A percentile compares a stretch with the other conserved stretches of the same genome.
Conservation (phyloP, 2,888 invertebrate genomes). For the Cerceris rybyensis region DNA sequence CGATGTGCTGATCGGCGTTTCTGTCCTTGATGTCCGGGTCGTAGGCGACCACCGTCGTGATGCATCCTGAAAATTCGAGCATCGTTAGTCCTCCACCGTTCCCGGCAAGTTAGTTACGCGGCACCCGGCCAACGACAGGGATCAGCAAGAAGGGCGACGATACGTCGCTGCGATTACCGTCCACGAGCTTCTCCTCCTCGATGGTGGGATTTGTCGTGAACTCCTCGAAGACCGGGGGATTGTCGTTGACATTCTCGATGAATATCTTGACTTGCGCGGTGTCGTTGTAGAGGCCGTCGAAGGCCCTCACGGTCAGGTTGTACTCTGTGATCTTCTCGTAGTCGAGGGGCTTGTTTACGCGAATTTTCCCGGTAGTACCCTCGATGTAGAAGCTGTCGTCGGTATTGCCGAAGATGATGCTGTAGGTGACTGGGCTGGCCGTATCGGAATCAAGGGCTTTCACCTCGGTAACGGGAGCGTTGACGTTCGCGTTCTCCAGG, state of each 20-base stretch:
- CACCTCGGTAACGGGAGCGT: conserved; percentile 93
- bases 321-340: conserved; percentile 94
- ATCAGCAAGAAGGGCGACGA: not conserved
- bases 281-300: conserved; percentile 92
- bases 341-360: conserved; percentile 90
- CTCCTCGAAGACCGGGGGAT: conserved; percentile 91
- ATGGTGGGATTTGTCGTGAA: conserved; percentile 89
- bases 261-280: conserved; percentile 92
- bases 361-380: conserved; percentile 92
- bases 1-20: conserved; percentile 89
- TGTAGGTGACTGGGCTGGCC: conserved; percentile 92
- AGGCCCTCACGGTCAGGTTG: conserved; percentile 91
- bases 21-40: conserved; percentile 93
- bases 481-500: conserved; percentile 92
- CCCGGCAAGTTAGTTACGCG: too few species aligned
- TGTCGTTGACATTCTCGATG: conserved; percentile 96
- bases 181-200: conserved; percentile 88
- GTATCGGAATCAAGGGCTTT: conserved; percentile 94
- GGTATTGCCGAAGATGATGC: conserved; percentile 93
- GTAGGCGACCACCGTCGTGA: conserved; percentile 87
- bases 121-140: too few species aligned
- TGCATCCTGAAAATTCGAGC: conserved; percentile 66
- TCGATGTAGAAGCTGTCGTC: conserved; percentile 94
- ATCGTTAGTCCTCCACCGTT: not conserved
- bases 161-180: conserved; percentile 77